Conservation (phyloP, 2,797 vertebrate species). For the Coregonus suidteri region DNA sequence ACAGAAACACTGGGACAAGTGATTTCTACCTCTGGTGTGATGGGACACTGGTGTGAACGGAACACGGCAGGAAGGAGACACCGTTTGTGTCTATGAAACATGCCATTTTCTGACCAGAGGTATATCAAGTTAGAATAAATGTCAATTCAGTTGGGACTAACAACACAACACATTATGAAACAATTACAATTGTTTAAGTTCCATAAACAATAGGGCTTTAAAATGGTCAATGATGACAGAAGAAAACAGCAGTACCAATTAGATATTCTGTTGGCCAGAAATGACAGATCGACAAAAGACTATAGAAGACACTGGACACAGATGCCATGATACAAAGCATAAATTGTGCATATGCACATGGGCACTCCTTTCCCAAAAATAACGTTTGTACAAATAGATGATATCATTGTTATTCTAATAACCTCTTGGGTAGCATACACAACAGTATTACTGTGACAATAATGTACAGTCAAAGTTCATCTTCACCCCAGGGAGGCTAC, state of each 20-base stretch:
- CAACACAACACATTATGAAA: background rate
- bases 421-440: too few relatives aligned
- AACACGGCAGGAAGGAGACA: slow-evolving; percentile 9
- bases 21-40: slow-evolving; percentile 40
- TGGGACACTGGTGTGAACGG: slow-evolving; percentile 39
- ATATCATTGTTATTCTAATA: too few relatives aligned
- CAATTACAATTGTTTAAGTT: background rate
- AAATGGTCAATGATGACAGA: background rate
- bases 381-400: too few relatives aligned
- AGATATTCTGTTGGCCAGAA: slow-evolving; percentile 3
- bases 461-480: too few relatives aligned
- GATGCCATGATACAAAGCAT: too few relatives aligned
- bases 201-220: background rate
- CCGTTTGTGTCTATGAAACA: background rate
- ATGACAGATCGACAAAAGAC: background rate
- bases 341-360: too few relatives aligned
- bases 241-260: background rate
- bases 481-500: too few relatives aligned
- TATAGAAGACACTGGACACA: too few relatives aligned
- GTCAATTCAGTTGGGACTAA: background rate
- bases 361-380: too few relatives aligned
- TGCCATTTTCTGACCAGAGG: background rate
- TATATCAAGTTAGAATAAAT: background rate
- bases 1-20: slow-evolving; percentile 18
- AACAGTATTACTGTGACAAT: too few relatives aligned